phyloP scores from a whole-genome alignment of 2,888 invertebrate species.

The Nomada fabriciana region DNA sequence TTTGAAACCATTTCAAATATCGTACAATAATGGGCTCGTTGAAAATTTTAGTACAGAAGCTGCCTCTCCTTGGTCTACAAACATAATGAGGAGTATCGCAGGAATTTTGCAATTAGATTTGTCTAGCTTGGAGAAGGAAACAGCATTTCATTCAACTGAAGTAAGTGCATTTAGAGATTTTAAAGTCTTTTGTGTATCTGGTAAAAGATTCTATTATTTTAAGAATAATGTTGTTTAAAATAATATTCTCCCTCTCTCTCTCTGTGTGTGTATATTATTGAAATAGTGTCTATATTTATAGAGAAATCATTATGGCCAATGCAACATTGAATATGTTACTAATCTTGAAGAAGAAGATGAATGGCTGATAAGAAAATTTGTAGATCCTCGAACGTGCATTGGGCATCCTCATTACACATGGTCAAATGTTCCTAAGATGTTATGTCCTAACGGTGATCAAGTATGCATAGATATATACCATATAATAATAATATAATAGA shows the following conservation, averaged over 20 bases:
- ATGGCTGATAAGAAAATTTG: constrained; percentile 80
- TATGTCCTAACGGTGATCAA: constrained; percentile 82
- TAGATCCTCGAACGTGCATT: constrained; percentile 82
- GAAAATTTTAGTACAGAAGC: constrained; percentile 79
- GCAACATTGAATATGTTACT: constrained; percentile 82
- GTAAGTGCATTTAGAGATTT: constrained; percentile 62
- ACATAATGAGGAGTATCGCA: constrained; percentile 89
- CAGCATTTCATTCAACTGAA: constrained; percentile 80
- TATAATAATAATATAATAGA: too few species aligned
- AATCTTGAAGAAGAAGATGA: constrained; percentile 74
- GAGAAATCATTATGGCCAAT: constrained; percentile 83
- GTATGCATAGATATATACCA: constrained; percentile 67
- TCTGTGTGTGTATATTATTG: constrained; percentile 4
- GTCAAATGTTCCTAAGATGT: constrained; percentile 82
- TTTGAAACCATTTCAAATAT: constrained; percentile 77
- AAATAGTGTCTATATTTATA: constrained; percentile 57
- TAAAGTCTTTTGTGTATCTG: not conserved
- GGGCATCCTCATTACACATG: constrained; percentile 79
- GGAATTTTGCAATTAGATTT: constrained; percentile 88
- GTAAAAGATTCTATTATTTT: not conserved
- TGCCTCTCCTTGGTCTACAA: constrained; percentile 88
- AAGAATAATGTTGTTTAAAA: not conserved
- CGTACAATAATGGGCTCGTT: constrained; percentile 76
- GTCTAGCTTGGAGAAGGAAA: constrained; percentile 72
- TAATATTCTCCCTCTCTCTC: not conserved